Percentiles rank a stretch among this genome's conserved stretches.
phyloP scores from a whole-genome alignment of 2,113 vertebrate species.

The Deroptyus accipitrinus region DNA sequence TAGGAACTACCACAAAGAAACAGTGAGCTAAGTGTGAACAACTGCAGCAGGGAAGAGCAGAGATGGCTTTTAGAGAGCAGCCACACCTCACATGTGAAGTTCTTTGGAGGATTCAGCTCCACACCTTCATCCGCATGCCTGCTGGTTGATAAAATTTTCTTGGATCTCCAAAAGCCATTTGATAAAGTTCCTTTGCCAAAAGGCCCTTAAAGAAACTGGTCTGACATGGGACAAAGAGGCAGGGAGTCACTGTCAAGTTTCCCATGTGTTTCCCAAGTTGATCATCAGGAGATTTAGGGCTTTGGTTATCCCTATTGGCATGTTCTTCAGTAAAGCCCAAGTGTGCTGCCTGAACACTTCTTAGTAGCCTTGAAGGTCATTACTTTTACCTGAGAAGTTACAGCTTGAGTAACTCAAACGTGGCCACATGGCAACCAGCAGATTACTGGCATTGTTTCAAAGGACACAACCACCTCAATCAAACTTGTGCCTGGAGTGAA shows the following conservation, averaged over 20 bases:
- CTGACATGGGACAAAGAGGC: not conserved
- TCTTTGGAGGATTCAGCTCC: not conserved
- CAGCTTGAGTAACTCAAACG: not conserved
- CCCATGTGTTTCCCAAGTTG: not conserved
- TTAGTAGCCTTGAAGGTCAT: not conserved
- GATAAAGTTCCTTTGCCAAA: not conserved
- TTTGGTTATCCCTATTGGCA: not conserved
- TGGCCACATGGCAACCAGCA: not conserved
- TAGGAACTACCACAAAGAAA: not conserved
- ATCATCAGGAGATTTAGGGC: not conserved
- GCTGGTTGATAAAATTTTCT: not conserved
- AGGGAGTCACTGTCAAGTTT: not conserved
- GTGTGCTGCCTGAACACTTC: not conserved
- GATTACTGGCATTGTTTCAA: not conserved
- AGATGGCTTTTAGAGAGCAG: not conserved
- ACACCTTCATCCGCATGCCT: not conserved
- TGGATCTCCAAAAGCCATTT: not conserved
- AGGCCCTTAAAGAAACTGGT: not conserved
- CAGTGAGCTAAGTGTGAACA: not conserved
- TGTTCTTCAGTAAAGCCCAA: not conserved
- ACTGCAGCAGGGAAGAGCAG: not conserved
- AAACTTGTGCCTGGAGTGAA: accelerated
- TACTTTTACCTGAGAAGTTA: not conserved
- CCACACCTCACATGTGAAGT: not conserved
- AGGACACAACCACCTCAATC: not conserved